These are phyloP conservation scores for Hapalemur alaotrensis DNA, from an alignment of 2,797 vertebrate genomes.

Conservation along the genomic window DNA sequence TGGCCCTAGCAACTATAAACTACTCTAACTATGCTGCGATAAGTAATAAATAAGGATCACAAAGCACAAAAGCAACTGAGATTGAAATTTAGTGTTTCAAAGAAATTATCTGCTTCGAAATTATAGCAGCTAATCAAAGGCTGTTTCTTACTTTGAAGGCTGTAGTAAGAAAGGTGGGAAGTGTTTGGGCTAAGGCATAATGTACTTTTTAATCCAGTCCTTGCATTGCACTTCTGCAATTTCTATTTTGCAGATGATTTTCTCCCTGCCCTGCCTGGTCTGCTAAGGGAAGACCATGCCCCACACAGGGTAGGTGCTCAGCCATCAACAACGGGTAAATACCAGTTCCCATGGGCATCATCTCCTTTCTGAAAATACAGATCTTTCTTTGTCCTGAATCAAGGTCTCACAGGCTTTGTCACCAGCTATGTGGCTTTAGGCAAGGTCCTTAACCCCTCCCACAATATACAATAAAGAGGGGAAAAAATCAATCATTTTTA, in stretches of 20 bases:
- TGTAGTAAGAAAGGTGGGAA: not conserved
- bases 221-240: not conserved
- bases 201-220: not conserved
- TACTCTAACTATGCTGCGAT: conserved; percentile 68
- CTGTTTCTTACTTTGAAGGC: conserved; percentile 54
- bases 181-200: not conserved
- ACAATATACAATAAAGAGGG: not conserved
- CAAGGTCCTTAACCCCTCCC: not conserved
- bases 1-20: conserved; percentile 50
- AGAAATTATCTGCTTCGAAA: conserved; percentile 67
- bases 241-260: not conserved
- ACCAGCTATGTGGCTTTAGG: not conserved
- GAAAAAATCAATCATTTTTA: not conserved
- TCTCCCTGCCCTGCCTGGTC: not conserved
- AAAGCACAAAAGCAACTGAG: not conserved
- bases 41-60: conserved; percentile 43
- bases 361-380: not conserved
- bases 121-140: not conserved
- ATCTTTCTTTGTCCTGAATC: not conserved
- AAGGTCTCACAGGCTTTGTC: not conserved
- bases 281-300: too few species aligned
- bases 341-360: not conserved
- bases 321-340: not conserved
- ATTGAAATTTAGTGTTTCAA: conserved; percentile 72
- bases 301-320: not conserved